Percentiles rank a stretch among this genome's conserved stretches.
Evolutionary conservation across 2,888 invertebrate species (phyloP).

Genomic region (Leptinotarsa peninsularis): DNA sequence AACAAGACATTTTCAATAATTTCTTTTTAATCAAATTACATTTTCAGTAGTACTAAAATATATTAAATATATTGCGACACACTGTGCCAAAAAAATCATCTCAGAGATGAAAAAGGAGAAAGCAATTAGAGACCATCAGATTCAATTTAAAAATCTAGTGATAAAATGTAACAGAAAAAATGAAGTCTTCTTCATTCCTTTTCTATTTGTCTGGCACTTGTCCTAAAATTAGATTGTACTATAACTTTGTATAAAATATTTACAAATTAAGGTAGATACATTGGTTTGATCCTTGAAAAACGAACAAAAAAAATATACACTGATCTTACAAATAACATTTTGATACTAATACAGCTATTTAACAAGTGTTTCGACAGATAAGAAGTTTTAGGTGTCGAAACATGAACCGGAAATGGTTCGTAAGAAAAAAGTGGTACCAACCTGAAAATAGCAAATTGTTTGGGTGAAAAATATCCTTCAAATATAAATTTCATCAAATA

Average conservation of each 20-base stretch:
- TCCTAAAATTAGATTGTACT: constrained; percentile 27
- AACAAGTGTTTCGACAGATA: no score
- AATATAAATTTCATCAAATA: no score
- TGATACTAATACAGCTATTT: no score
- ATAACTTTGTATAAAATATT: constrained; percentile 14
- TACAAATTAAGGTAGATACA: constrained; percentile 5
- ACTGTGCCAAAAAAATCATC: constrained; percentile 25
- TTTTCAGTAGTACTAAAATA: constrained; percentile 8
- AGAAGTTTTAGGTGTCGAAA: no score
- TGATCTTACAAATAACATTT: not conserved
- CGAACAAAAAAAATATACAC: not conserved
- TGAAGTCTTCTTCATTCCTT: not conserved
- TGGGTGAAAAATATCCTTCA: no score
- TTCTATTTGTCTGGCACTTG: not conserved
- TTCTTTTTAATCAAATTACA: constrained; percentile 1
- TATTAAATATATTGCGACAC: constrained; percentile 21
- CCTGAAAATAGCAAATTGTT: no score
- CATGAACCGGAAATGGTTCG: no score
- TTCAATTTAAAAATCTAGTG: no score
- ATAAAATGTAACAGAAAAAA: not conserved
- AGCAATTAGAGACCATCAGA: not conserved
- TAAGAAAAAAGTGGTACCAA: no score
- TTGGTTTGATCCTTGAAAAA: not conserved
- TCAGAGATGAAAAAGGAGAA: not conserved
- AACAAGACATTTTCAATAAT: not conserved